Percentiles rank a stretch among this genome's conserved stretches.
Evolutionary conservation across 2,797 vertebrate genomes (phyloP).

Genomic region (Sebastes minor): DNA sequence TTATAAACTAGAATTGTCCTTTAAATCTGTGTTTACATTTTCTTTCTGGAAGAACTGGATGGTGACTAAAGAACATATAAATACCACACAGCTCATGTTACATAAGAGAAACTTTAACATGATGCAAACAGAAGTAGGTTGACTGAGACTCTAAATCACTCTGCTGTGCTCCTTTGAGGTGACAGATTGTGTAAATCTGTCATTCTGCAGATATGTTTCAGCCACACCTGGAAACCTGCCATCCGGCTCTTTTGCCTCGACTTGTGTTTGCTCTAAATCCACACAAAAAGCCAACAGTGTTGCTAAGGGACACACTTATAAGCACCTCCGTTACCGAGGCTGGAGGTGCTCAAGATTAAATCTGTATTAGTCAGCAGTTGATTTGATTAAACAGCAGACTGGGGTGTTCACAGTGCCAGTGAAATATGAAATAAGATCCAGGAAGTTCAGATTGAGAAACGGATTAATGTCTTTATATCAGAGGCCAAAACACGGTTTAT

Average conservation of each 20-base stretch:
- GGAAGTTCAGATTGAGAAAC: neutral
- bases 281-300: neutral
- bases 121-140: neutral
- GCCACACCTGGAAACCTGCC: neutral
- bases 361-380: neutral
- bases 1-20: neutral
- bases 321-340: neutral
- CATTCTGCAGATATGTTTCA: neutral
- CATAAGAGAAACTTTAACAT: neutral
- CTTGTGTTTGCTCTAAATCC: neutral
- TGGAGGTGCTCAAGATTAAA: neutral
- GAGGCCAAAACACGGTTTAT: no score
- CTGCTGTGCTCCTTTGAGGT: neutral
- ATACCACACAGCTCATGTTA: neutral
- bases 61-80: neutral
- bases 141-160: neutral
- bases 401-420: neutral
- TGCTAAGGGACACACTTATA: neutral
- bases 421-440: neutral
- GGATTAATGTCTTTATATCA: no score
- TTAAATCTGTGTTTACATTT: neutral
- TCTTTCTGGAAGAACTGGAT: neutral
- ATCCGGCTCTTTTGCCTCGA: neutral
- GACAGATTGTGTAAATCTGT: neutral
- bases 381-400: neutral